phyloP scores from a whole-genome alignment of 2,888 invertebrate species.

The Stegana nigrithorax region DNA sequence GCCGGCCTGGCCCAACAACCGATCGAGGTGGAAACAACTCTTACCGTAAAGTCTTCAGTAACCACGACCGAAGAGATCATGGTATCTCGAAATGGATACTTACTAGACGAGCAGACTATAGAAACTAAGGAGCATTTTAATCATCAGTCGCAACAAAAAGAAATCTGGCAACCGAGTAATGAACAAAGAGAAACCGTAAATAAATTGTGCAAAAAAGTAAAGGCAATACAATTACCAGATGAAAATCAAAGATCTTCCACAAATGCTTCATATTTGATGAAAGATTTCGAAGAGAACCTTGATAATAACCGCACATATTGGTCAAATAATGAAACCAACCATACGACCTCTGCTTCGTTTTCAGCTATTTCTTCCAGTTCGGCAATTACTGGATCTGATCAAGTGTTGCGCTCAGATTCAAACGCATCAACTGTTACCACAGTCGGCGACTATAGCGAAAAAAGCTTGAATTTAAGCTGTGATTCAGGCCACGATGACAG shows the following conservation, averaged over 20 bases:
- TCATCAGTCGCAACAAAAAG: constrained; percentile 76
- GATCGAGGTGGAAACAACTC: constrained; percentile 77
- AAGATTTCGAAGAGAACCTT: too few species aligned
- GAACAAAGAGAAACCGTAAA: constrained; percentile 15
- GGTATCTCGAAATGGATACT: constrained; percentile 75
- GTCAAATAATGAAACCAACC: constrained; percentile 41
- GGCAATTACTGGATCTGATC: constrained; percentile 41
- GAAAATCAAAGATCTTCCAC: too few species aligned
- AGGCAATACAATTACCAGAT: too few species aligned
- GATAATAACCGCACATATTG: constrained; percentile 28
- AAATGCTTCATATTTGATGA: too few species aligned
- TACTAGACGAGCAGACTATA: constrained; percentile 77
- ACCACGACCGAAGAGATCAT: constrained; percentile 79
- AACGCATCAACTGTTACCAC: constrained; percentile 42
- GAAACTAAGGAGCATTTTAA: constrained; percentile 80
- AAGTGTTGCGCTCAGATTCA: constrained; percentile 39
- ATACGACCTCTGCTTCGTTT: not conserved
- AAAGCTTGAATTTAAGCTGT: constrained; percentile 56
- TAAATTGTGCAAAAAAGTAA: not conserved
- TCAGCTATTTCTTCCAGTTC: constrained; percentile 47
- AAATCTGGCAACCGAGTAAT: constrained; percentile 76
- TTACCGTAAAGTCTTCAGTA: constrained; percentile 78
- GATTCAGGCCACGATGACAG: constrained; percentile 66
- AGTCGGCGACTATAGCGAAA: constrained; percentile 51
- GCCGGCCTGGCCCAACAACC: constrained; percentile 77